Conservation (phyloP, 2,113 vertebrate species). For the Octodon degus region DNA sequence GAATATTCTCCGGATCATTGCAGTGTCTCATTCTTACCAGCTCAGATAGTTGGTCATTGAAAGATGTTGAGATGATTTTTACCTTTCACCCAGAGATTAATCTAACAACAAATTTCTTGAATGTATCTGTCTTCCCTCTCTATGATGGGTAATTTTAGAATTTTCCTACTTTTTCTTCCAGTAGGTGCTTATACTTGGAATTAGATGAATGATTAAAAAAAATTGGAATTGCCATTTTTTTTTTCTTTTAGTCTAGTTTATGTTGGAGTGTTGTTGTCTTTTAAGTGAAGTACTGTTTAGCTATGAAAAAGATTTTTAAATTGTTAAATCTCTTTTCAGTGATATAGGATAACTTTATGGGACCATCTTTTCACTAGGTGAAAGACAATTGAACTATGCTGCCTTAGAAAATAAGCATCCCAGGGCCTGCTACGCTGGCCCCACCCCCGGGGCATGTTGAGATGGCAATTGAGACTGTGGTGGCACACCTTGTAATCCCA, state of each 20-base stretch:
- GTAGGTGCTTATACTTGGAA: background rate
- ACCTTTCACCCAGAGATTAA: background rate
- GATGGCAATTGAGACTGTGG: too few species aligned
- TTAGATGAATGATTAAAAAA: background rate
- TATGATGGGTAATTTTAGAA: background rate
- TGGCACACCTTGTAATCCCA: too few species aligned
- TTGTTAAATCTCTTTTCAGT: slow-evolving; percentile 72
- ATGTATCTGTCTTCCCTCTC: background rate
- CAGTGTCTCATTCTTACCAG: background rate
- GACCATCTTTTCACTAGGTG: background rate
- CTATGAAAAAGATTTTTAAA: slow-evolving; percentile 66
- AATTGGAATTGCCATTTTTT: background rate
- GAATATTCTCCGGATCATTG: too few species aligned
- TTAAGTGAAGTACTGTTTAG: slow-evolving; percentile 52
- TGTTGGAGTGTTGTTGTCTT: slow-evolving; percentile 55
- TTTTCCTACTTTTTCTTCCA: background rate
- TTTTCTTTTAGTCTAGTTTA: slow-evolving; percentile 21
- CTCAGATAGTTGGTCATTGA: background rate
- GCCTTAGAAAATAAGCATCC: slow-evolving; percentile 17
- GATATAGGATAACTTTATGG: slow-evolving; percentile 56
- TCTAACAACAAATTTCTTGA: background rate
- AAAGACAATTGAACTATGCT: background rate
- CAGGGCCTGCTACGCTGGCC: too few species aligned
- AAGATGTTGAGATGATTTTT: background rate
- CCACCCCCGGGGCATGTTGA: too few species aligned